These are phyloP conservation scores for Donacobius atricapilla DNA, from an alignment of 2,113 vertebrate genomes.

Conservation along the genomic window DNA sequence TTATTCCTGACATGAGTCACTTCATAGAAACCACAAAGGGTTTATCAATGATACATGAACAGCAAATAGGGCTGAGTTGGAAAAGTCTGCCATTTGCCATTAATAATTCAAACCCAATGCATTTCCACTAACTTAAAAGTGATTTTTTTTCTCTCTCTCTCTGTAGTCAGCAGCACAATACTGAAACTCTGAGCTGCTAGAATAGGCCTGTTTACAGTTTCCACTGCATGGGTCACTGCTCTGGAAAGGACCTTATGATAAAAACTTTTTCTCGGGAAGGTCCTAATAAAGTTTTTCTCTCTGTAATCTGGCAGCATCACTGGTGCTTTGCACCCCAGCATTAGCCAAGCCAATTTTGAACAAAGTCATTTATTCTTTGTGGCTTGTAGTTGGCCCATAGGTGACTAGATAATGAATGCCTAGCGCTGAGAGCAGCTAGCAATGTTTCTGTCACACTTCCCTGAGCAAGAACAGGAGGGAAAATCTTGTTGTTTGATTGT, in stretches of 20 bases:
- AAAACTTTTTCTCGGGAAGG: not conserved
- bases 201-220: not conserved
- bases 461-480: not conserved
- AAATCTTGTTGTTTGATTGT: not conserved
- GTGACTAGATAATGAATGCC: not conserved
- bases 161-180: not conserved
- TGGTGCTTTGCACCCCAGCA: not conserved
- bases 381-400: not conserved
- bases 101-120: conserved; percentile 41
- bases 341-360: not conserved
- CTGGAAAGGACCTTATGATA: not conserved
- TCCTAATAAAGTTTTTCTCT: not conserved
- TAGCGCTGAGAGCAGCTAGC: not conserved
- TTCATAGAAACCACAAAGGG: not conserved
- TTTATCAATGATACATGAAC: conserved; percentile 4
- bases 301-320: not conserved
- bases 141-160: not conserved
- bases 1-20: not conserved
- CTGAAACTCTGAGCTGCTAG: not conserved
- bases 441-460: not conserved
- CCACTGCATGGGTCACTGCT: too few species aligned
- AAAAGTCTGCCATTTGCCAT: not conserved
- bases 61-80: not conserved
- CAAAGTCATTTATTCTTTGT: not conserved
- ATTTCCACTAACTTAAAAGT: not conserved